Evolutionary conservation across 1,140 invertebrate species (phyloP), one percentile per base, ranked within the genome.

Genomic region (Neodiprion virginianus): DNA sequence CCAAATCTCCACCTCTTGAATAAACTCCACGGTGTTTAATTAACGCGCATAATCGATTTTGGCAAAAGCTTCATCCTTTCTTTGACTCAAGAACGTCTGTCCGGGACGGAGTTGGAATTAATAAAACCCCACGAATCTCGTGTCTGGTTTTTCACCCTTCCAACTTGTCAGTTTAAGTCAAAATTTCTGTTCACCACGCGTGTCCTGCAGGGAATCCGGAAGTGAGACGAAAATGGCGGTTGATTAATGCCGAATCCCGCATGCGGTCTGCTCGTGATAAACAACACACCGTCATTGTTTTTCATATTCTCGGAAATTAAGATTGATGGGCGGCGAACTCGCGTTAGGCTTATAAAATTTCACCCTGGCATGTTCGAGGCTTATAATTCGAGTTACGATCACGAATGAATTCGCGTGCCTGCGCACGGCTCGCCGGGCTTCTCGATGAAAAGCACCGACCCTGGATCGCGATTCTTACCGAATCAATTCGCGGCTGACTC

Each of bases 401-500:
- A 12, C 53, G 53, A 61, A 61, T 61, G 53, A 61, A 61, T 8
- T 61, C 53, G n/a, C 53, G 11, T 40, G 28, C 28, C 5, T 14
- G 11, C n/a, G 11, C 8, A 61, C 5, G 53, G 53, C 11, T 61
- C 11, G 53, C 8, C 4, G 5, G 53, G 53, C 53, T 61, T 61
- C 53, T 8, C 53, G n/a, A 8, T 61, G 53, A 61, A 61, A 61
- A 61, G 53, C 11, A 40, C 28, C 53, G 53, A 61, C 11, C 11
- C 11, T 8, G n/a, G 11, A 61, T 61, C 8, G 11, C n/a, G 53
- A 61, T 61, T 61, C 53, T 14, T 12, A 61, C 53, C 53, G 53
- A 61, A 61, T 61, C 53, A 61, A 61, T 61, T 61, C 53, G 53
- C 53, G 28, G 28, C 53, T 61, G 53, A 61, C 53, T 14, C n/a